phyloP scores from a whole-genome alignment of 2,888 invertebrate species.

The Lasioglossum figueresi region DNA sequence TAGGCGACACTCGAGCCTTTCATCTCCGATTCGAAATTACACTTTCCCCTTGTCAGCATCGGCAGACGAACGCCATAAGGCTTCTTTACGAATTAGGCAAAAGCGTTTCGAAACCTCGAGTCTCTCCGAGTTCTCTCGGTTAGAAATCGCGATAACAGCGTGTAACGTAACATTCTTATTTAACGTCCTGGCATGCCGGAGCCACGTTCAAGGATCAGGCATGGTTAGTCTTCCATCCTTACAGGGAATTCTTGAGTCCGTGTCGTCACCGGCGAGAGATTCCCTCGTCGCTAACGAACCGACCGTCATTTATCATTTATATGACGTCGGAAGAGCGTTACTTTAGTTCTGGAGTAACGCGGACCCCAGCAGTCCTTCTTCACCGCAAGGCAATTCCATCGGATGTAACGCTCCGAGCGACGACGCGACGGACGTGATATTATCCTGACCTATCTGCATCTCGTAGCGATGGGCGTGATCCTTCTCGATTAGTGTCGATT shows the following conservation, averaged over 20 bases:
- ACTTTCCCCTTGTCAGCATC: not conserved
- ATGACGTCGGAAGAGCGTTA: conserved; percentile 22
- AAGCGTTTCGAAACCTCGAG: not conserved
- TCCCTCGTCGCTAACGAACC: conserved; percentile 24
- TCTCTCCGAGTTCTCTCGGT: not conserved
- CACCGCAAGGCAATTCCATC: conserved; percentile 43
- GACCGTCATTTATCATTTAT: conserved; percentile 29
- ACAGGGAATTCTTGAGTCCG: conserved; percentile 29
- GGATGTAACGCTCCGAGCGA: conserved; percentile 39
- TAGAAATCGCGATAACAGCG: not conserved
- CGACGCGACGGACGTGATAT: conserved; percentile 38
- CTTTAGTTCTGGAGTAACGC: conserved; percentile 37
- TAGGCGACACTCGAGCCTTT: not conserved
- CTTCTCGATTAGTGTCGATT: too few species aligned
- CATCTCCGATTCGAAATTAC: not conserved
- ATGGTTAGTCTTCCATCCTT: not conserved
- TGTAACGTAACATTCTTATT: conserved; percentile 5
- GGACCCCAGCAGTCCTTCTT: conserved; percentile 40
- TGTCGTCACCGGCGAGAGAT: conserved; percentile 6
- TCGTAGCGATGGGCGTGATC: too few species aligned
- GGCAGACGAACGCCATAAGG: not conserved
- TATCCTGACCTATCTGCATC: conserved; percentile 42
- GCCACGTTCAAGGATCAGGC: conserved; percentile 1
- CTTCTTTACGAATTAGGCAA: not conserved
- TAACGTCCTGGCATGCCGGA: not conserved